Evolutionary conservation across 2,113 vertebrate genomes (phyloP), one percentile per base, ranked within the genome.

Genomic region (Cryptotis parvus): DNA sequence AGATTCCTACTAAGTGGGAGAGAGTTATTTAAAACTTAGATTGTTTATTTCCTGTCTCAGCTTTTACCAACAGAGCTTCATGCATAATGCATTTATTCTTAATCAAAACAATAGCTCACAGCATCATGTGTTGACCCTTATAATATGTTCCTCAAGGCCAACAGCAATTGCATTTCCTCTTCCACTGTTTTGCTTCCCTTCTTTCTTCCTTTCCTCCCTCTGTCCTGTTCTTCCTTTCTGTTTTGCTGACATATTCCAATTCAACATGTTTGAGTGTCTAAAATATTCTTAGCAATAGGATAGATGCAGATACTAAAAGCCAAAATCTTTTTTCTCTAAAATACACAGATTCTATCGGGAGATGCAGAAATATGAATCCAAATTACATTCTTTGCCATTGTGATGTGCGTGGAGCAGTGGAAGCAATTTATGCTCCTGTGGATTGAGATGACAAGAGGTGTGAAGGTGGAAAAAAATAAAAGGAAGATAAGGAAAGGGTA

Each of bases 381-480:
- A 22, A 61, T 2, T 69, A 11, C 24, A 49, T 1, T 11, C 18
- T 73, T 1, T 9, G 4, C 15, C 41, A 39, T 6, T 9, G 16
- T 12, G 11, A 65, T 16, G 7, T 55, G 18, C 15, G 9, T 55
- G 37, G 11, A 41, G 0, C 10, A 22, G 4, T 20, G 27, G 41
- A 24, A 35, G 26, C 35, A 7, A 1, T 8, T 20, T 20, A 1
- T 15, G 10, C 9, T 15, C 15, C 9, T 29, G 4, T 31, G 2
- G 20, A 55, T 24, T 10, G 49, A 37, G 5, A 0, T 18, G 35
- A 7, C 6, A 73, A 45, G 20, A 37, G 15, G 31, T n/a, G 6
- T 5, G 3, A 12, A 29, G 22, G 3, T 49, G 0, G 20, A 26
- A 20, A n/a, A 29, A 33, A 39, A 14, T 1, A 27, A 26, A 18